A percentile compares a stretch with the other conserved stretches of the same genome.
Conservation (phyloP, 1,140 invertebrate genomes). For the Lanistes nyassanus region DNA sequence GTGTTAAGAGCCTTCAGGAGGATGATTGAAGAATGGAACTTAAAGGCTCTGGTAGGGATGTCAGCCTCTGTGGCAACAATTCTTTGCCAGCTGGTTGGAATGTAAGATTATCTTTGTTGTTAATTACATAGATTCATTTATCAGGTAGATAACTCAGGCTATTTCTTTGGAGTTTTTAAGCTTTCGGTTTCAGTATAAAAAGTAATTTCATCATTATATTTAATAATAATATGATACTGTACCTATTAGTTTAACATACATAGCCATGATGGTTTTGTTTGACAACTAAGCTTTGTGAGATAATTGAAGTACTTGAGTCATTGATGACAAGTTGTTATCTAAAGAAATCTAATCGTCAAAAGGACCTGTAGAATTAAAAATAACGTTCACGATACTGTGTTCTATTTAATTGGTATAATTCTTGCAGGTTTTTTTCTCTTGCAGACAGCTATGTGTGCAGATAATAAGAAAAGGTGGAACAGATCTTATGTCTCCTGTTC, state of each 20-base stretch:
- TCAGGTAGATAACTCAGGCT: not conserved
- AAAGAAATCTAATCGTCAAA: no score
- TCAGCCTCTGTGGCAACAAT: slow-evolving; percentile 3
- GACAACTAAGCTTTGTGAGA: no score
- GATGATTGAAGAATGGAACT: slow-evolving; percentile 12
- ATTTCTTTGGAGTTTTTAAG: not conserved
- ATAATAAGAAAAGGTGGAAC: slow-evolving; percentile 23
- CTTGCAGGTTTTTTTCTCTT: not conserved
- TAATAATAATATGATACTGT: no score
- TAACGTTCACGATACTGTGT: no score
- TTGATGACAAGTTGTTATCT: no score
- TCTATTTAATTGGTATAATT: no score
- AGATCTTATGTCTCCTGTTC: slow-evolving; percentile 16
- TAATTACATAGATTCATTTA: not conserved
- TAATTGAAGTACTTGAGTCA: no score
- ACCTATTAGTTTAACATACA: not conserved
- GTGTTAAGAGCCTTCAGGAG: not conserved
- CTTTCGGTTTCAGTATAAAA: no score
- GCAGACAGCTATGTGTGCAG: slow-evolving; percentile 20
- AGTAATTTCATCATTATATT: no score
- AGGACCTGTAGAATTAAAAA: no score
- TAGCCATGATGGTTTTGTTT: no score
- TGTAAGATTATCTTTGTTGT: slow-evolving; percentile 8
- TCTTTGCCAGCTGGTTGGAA: slow-evolving; percentile 22
- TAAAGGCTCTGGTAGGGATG: not conserved